Evolutionary conservation across 2,888 invertebrate genomes (phyloP).

Genomic region (Amphipyra berbera): DNA sequence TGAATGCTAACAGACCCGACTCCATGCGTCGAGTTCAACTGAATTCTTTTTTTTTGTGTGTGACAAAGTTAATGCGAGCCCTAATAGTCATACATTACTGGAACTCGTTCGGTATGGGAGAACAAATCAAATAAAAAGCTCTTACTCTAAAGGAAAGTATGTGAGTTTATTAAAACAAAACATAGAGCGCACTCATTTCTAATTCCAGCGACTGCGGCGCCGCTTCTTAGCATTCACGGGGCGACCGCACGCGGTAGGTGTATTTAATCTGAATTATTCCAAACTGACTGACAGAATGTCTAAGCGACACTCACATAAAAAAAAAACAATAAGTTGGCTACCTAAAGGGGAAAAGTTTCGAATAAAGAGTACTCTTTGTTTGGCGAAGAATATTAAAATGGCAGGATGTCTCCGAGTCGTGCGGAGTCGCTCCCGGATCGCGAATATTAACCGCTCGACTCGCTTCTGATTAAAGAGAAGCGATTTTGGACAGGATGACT

Average conservation of each 20-base stretch:
- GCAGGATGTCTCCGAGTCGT: conserved; percentile 73
- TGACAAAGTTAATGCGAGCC: conserved; percentile 48
- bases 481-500: conserved; percentile 85
- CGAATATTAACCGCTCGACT: conserved; percentile 80
- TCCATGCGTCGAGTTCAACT: conserved; percentile 15
- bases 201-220: conserved; percentile 79
- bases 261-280: conserved; percentile 87
- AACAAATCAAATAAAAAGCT: conserved; percentile 81
- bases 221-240: conserved; percentile 80
- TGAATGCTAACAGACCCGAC: conserved; percentile 32
- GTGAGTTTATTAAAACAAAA: conserved; percentile 86
- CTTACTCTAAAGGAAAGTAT: conserved; percentile 82
- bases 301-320: conserved; percentile 73
- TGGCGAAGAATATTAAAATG: conserved; percentile 82
- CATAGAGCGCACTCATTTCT: conserved; percentile 81
- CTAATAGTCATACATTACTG: conserved; percentile 55
- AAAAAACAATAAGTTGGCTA: conserved; percentile 79
- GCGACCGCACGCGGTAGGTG: conserved; percentile 82
- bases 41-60: conserved; percentile 36
- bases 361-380: conserved; percentile 78
- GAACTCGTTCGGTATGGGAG: conserved; percentile 50
- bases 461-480: conserved; percentile 84
- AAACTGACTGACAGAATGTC: conserved; percentile 84
- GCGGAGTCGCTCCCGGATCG: conserved; percentile 74
- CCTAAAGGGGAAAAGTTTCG: conserved; percentile 76